phyloP scores from a whole-genome alignment of 2,888 invertebrate species.

The Habrosyne pyritoides region DNA sequence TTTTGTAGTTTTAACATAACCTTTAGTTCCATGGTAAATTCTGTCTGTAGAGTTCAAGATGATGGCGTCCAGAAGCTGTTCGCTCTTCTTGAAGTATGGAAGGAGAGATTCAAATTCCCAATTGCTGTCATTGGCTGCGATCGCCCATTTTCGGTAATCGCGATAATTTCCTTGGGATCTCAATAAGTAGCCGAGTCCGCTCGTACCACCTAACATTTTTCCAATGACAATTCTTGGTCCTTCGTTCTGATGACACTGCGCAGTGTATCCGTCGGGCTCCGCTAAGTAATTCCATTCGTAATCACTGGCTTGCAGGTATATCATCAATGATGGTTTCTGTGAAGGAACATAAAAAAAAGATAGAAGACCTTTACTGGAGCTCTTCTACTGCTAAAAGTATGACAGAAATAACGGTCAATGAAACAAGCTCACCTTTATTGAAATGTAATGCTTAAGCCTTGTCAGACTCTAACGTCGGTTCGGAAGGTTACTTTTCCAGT shows the following conservation, averaged over 20 bases:
- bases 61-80: constrained; percentile 17
- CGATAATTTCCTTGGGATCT: constrained; percentile 21
- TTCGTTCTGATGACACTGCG: constrained; percentile 11
- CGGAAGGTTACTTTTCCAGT: no score
- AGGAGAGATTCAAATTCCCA: constrained; percentile 25
- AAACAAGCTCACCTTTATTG: no score
- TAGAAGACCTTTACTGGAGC: no score
- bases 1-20: constrained; percentile 23
- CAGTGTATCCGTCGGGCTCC: constrained; percentile 11
- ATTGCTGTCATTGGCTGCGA: constrained; percentile 16
- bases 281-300: constrained; percentile 23
- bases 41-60: constrained; percentile 15
- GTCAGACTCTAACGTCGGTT: no score
- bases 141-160: constrained; percentile 20
- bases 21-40: constrained; percentile 18
- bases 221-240: constrained; percentile 12
- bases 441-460: no score
- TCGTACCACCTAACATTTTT: constrained; percentile 24
- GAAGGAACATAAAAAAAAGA: no score
- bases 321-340: constrained; percentile 17
- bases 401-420: no score
- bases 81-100: constrained; percentile 25
- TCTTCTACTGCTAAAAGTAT: no score
- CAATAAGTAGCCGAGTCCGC: constrained; percentile 17
- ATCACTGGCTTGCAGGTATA: constrained; percentile 12